phyloP scores from a whole-genome alignment of 2,888 invertebrate species.

The Creontiades dilutus region DNA sequence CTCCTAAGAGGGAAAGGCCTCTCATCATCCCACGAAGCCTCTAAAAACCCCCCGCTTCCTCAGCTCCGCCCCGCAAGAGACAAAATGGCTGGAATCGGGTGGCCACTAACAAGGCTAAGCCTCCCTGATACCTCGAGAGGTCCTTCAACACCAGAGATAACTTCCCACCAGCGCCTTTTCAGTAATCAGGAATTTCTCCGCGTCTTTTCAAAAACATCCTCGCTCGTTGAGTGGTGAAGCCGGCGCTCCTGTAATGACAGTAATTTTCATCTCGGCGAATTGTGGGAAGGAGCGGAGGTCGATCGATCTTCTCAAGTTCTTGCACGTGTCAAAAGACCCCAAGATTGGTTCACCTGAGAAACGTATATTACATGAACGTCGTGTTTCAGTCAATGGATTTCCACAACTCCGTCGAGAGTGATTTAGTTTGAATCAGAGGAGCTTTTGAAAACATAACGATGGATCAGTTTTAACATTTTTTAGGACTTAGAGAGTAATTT shows the following conservation, averaged over 20 bases:
- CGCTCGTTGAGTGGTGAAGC: background rate
- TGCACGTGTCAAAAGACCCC: background rate
- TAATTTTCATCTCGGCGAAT: background rate
- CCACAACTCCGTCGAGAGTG: no score
- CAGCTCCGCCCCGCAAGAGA: background rate
- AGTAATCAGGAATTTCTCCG: slow-evolving; percentile 24
- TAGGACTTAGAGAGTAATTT: no score
- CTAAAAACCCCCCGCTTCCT: background rate
- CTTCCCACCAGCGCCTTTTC: slow-evolving; percentile 10
- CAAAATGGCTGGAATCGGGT: background rate
- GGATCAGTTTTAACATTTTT: no score
- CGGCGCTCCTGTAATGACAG: background rate
- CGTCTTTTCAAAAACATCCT: background rate
- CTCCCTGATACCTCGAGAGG: slow-evolving; percentile 16
- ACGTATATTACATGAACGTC: no score
- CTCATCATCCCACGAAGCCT: slow-evolving; percentile 4
- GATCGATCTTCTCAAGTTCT: background rate
- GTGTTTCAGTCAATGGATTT: no score
- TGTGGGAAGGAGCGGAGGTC: background rate
- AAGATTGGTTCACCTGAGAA: no score
- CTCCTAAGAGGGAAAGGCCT: background rate
- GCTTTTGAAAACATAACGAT: no score
- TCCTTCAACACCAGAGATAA: slow-evolving; percentile 4
- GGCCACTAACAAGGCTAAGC: slow-evolving; percentile 15
- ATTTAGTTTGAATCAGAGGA: no score